Evolutionary conservation across 1,140 invertebrate species (phyloP), one percentile per base, ranked within the genome.

Genomic region (Musca domestica): DNA sequence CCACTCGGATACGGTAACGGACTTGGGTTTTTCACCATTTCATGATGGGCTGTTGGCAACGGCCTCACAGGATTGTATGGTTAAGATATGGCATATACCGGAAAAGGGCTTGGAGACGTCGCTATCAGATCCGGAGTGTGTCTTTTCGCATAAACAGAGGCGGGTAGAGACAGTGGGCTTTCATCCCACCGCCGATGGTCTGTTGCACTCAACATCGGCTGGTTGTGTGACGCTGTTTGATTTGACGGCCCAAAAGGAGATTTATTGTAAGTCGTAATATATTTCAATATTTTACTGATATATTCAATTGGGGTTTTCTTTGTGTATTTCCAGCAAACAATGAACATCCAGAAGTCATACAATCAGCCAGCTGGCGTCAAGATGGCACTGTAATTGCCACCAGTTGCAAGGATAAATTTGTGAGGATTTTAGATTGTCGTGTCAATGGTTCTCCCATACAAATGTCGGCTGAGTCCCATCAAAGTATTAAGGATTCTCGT

Each of bases 21-120:
- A 96, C 83, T 91, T 97, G 87, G 91, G 94, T 74, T 97, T 98
- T 77, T 96, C 93, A 48, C 95, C 94, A 46, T 96, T 96, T 84
- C 93, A 97, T 82, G 95, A 96, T 85, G 92, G 93, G 23, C 83
- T 97, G 22, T 82, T 98, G 68, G 90, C 93, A 12, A 96, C 95
- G 63, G 92, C 93, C 56, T 95, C 95, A 41, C 92, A 94, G 83
- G 95, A 98, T 84, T 93, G 91, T 75, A 86, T 92, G 83, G 92
- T 95, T 4, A 94, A 94, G 85, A 84, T 95, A 30, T 95, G 93
- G 93, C 87, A 92, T 70, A 93, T 95, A 81, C 92, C 92, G 15
- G 89, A 90, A 73, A 86, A 87, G 70, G 92, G 92, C 3, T 79
- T 95, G 48, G 88, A 91, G 76, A 89, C 91, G 81, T 90, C 91